Evolutionary conservation across 2,113 vertebrate species (phyloP), one percentile per base, ranked within the genome.

Genomic region (Pygoscelis adeliae): DNA sequence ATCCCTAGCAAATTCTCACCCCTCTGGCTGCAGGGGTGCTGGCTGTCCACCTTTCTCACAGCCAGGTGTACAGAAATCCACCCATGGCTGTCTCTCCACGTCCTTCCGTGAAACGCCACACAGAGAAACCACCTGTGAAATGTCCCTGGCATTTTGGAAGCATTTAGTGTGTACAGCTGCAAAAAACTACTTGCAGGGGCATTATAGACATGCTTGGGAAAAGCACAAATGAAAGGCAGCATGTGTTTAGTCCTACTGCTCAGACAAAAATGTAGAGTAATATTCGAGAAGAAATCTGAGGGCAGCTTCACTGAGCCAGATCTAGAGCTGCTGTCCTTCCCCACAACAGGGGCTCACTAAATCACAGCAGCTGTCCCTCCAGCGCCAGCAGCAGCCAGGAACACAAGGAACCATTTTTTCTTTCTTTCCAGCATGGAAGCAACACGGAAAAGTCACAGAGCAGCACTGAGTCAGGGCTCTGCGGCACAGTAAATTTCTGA

Each of bases 401-500:
- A 55, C 63, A 97, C 91, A 91, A 95, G 94, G 84, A 95, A 82
- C 97, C 92, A 87, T 96, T 97, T 96, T 97, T 80, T 59, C 71
- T 55, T 61, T 87, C 76, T 89, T 86, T 80, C 86, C 55, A 96
- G 52, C 0, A 0, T 7, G 56, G 97, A 95, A 93, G 77, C 70
- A 90, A 84, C 70, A 82, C 47, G 93, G 92, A 47, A 83, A 93
- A 93, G 88, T 95, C 96, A 94, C 90, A 83, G 87, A 93, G 95
- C 90, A 83, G 88, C 88, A 95, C 89, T 87, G 87, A 96, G 89
- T 96, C 95, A 91, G 90, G 93, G 85, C 93, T 97, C 94, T 98
- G 97, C 94, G 25, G 96, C 97, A 97, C 92, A 94, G 83, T 92
- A 95, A 82, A 97, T 96, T 97, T 95, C 92, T 97, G 91, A 97